Percentiles rank a stretch among this genome's conserved stretches.
phyloP scores from a whole-genome alignment of 2,797 vertebrate species.

The Gallinago solitaria region DNA sequence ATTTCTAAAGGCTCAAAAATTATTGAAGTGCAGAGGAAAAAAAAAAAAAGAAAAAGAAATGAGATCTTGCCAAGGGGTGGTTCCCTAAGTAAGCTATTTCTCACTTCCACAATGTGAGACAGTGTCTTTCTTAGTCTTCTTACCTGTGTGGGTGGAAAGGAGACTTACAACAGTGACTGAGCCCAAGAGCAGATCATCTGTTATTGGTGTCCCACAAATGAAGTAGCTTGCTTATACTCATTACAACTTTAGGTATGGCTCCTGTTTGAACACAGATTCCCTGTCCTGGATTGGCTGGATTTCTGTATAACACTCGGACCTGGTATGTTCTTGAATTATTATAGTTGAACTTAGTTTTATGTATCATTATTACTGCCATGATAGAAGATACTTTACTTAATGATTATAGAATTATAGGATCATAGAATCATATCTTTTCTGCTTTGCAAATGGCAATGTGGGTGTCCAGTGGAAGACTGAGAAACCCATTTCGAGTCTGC shows the following conservation, averaged over 20 bases:
- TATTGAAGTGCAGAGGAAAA: not conserved
- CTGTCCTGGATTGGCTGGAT: slow-evolving; percentile 9
- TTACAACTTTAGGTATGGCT: not conserved
- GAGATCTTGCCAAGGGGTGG: slow-evolving; percentile 33
- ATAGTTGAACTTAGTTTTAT: not conserved
- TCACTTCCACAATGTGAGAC: not conserved
- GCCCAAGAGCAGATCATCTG: not conserved
- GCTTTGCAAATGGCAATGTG: not conserved
- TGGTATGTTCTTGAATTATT: slow-evolving; percentile 57
- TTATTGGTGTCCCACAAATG: not conserved
- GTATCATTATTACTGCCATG: not conserved
- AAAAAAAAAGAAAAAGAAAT: not conserved
- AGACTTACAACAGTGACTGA: not conserved
- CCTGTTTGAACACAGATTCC: not conserved
- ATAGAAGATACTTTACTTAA: not conserved
- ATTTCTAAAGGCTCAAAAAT: not conserved
- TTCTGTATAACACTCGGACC: not conserved
- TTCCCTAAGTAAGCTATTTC: not conserved
- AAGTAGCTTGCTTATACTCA: not conserved
- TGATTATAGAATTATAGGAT: not conserved
- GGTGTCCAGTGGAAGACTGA: not conserved
- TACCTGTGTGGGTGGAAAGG: not conserved
- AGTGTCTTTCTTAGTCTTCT: not conserved
- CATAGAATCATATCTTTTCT: not conserved
- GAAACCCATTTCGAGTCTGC: not conserved